Evolutionary conservation across 1,140 invertebrate species (phyloP), one percentile per base, ranked within the genome.

Genomic region (Cydia fagiglandana): DNA sequence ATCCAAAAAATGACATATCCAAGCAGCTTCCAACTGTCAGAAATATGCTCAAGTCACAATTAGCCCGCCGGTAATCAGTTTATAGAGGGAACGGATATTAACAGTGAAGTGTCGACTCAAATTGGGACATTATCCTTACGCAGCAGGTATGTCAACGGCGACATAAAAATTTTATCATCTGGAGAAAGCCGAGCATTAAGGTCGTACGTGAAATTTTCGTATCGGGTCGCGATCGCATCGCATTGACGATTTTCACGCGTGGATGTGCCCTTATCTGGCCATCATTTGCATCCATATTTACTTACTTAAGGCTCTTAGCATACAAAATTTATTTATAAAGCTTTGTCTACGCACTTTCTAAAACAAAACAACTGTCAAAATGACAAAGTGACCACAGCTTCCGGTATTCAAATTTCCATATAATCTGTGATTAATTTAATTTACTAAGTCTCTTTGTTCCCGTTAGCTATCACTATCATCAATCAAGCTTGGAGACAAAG

Each of bases 91-190:
- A 61, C 20, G 56, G 56, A 24, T 24, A 61, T 61, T 5, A 20
- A 24, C 17, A 10, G 20, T 24, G 56, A 61, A 61, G 56, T 56
- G 6, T 4, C 56, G 9, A 10, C 56, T 24, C 56, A 10, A 61
- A 61, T 61, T 61, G 56, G 56, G 56, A 61, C 73, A 30, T 76
- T 76, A 73, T 76, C 75, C 75, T 76, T 61, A 70, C 38, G 41
- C 41, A 30, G 64, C 45, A 47, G 41, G 41, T 30, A 38, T 78
- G 78, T 84, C 77, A 79, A 68, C 75, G 76, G 66, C 76, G 76
- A 79, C 78, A 80, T 85, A 82, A 83, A 82, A 77, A 76, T 84
- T 86, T 86, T 88, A 89, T 86, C 85, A 83, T 76, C 77, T 80
- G 68, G 84, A 79, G 86, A 85, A 87, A 88, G 84, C 79, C 30